These are phyloP conservation scores for Chloroceryle inda DNA, from an alignment of 2,797 vertebrate genomes.

Conservation along the genomic window DNA sequence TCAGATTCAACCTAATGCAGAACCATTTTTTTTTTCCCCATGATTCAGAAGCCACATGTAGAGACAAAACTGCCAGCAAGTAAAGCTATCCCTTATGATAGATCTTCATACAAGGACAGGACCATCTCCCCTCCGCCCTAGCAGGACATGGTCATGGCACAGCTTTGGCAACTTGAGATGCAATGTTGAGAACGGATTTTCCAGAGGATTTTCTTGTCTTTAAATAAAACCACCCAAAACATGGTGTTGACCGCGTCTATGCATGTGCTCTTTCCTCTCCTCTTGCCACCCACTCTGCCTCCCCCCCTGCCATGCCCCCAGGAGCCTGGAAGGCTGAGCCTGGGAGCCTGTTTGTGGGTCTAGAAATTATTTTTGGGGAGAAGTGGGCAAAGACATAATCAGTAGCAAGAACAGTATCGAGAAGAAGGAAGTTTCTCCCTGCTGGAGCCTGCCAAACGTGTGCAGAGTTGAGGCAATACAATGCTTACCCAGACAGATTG, in stretches of 20 bases:
- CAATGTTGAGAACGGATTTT: neutral
- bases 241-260: neutral
- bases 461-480: neutral
- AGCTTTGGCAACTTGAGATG: neutral
- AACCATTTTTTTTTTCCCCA: neutral
- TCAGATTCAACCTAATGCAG: neutral
- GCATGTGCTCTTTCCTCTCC: neutral
- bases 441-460: neutral
- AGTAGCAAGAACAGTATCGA: neutral
- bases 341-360: too few species aligned
- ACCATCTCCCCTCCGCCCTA: neutral
- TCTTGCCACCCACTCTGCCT: neutral
- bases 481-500: accelerated
- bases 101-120: neutral
- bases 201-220: neutral
- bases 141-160: neutral
- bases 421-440: neutral
- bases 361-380: neutral
- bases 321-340: neutral
- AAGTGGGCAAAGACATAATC: neutral
- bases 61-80: neutral
- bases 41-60: neutral
- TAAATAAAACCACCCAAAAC: neutral
- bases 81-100: accelerated
- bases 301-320: accelerated